Evolutionary conservation across 2,797 vertebrate species (phyloP), one percentile per base, ranked within the genome.

Genomic region (Setipinna tenuifilis): DNA sequence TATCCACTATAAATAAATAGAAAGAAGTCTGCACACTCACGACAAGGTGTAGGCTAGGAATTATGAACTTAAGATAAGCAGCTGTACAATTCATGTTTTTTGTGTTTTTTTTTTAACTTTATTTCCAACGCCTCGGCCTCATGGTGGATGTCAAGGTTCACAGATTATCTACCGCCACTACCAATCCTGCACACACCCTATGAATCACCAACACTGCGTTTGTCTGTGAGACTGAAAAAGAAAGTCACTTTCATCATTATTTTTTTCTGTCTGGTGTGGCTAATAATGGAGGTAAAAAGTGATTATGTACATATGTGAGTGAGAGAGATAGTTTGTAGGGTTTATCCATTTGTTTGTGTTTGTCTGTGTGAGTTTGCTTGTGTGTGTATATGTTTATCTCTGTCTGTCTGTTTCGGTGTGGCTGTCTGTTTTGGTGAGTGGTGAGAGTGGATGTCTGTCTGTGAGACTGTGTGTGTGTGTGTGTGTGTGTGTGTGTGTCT

Each of bases 351-450:
- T 86, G 58, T 59, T 19, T 59, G 58, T 59, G 58, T 59, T 19
- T 59, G 58, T 59, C 17, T 21, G 17, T 59, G 16, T 59, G 58
- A 19, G 17, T 59, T 59, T 59, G 58, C 21, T 4, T 59, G 17
- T 59, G 58, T 59, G 16, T 82, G 85, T 48, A 61, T 28, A 81
- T 62, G 19, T 59, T 17, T 59, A 11, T 71, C 0, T 71, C 1
- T 41, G 16, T 78, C 5, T 54, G 62, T 28, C 46, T 85, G 35
- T 62, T 83, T 86, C 85, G 89, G 81, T 57, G 81, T 82, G 65
- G 85, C 80, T 78, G 85, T 87, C 88, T 71, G 68, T 92, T 87
- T 91, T 86, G 89, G 88, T 93, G 90, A 86, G 87, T 92, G 91
- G 83, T 82, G 82, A 50, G 87, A 86, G 88, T 85, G 91, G 88